These are phyloP conservation scores for Brachionus manjavacas DNA, from an alignment of 1,140 invertebrate genomes.

Conservation along the genomic window DNA sequence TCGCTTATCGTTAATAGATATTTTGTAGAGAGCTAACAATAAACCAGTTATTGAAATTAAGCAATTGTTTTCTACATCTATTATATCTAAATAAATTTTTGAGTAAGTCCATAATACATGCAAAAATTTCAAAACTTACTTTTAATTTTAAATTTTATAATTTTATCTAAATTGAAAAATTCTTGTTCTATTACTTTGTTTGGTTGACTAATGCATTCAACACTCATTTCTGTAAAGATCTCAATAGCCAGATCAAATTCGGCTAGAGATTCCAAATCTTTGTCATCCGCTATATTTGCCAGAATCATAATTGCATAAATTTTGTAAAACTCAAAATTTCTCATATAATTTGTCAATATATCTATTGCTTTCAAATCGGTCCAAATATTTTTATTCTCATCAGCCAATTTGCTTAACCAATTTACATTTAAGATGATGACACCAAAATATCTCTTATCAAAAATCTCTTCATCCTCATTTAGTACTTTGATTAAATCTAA, in stretches of 20 bases:
- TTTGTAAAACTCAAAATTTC: not conserved
- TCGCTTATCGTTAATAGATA: not conserved
- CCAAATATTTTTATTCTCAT: not conserved
- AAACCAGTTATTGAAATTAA: not conserved
- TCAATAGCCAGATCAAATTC: not conserved
- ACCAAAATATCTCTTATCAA: not conserved
- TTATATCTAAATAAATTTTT: not conserved
- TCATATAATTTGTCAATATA: not conserved
- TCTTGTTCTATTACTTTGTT: not conserved
- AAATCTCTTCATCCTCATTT: not conserved
- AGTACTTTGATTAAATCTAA: not conserved
- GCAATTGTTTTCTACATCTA: not conserved
- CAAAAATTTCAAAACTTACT: no score
- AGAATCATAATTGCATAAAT: not conserved
- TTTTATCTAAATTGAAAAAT: not conserved
- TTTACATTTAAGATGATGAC: not conserved
- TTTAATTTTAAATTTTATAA: not conserved
- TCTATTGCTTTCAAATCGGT: not conserved
- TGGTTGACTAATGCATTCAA: not conserved
- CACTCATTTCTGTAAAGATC: not conserved
- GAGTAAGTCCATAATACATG: no score
- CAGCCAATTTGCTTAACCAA: not conserved
- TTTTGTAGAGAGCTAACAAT: not conserved
- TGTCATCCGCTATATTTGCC: not conserved
- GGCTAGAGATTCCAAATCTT: not conserved